phyloP scores from a whole-genome alignment of 1,140 invertebrate species.

The Notospermus geniculatus region DNA sequence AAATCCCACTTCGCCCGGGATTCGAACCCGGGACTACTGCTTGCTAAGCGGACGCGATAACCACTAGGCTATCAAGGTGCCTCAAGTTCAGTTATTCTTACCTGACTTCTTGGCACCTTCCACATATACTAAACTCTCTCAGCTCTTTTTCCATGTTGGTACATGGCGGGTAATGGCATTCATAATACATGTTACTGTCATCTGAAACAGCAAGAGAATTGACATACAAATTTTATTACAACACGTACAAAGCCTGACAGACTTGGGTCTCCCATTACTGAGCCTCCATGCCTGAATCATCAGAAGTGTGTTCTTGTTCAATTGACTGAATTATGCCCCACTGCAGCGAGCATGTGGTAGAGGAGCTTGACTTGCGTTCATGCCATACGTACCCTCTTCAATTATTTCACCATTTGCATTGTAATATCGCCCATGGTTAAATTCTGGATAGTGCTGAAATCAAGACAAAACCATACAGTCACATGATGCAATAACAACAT shows the following conservation, averaged over 20 bases:
- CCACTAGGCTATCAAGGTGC: no score
- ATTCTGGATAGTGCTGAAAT: constrained; percentile 53
- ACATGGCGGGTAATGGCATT: constrained; percentile 63
- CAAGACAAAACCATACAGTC: constrained; percentile 23
- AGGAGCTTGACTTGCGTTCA: neutral
- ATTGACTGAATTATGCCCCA: neutral
- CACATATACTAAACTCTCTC: constrained; percentile 63
- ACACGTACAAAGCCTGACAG: neutral
- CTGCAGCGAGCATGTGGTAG: neutral
- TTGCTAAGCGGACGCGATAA: no score
- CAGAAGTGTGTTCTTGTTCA: neutral
- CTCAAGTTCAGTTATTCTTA: constrained; percentile 12
- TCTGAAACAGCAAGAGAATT: constrained; percentile 32
- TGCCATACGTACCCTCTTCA: constrained; percentile 48
- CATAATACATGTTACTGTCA: constrained; percentile 58
- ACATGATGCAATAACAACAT: neutral
- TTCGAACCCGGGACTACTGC: no score
- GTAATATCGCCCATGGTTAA: constrained; percentile 49
- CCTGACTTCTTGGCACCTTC: constrained; percentile 59
- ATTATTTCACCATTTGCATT: constrained; percentile 58
- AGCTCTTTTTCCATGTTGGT: constrained; percentile 61
- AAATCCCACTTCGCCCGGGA: no score
- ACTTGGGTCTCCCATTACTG: neutral
- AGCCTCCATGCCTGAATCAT: neutral
- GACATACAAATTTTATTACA: constrained; percentile 6